Evolutionary conservation across 2,113 vertebrate species (phyloP).

Genomic region (Electrona antarctica): DNA sequence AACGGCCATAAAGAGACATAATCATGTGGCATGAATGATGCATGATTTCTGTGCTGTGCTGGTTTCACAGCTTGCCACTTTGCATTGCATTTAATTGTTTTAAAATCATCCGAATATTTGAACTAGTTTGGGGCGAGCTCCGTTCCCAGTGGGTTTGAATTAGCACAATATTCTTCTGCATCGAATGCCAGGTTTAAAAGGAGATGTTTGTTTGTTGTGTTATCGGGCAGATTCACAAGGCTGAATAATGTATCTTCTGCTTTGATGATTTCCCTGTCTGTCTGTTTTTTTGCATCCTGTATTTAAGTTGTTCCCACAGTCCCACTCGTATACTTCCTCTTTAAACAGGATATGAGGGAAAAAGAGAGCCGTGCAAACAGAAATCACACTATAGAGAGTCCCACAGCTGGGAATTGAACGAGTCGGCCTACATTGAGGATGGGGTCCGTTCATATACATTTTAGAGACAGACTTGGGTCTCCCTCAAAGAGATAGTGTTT

Average conservation of each 20-base stretch:
- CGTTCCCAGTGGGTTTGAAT: slow-evolving; percentile 59
- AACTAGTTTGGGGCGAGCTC: slow-evolving; percentile 40
- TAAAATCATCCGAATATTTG: slow-evolving; percentile 28
- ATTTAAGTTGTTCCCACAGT: slow-evolving; percentile 44
- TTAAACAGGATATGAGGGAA: slow-evolving; percentile 58
- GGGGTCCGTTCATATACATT: slow-evolving; percentile 15
- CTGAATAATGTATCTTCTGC: slow-evolving; percentile 70
- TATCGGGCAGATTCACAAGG: slow-evolving; percentile 70
- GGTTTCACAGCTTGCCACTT: neutral
- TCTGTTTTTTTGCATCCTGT: slow-evolving; percentile 29
- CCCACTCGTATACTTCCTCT: slow-evolving; percentile 61
- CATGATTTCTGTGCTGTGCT: neutral
- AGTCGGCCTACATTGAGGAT: slow-evolving; percentile 22
- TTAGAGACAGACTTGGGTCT: slow-evolving; percentile 35
- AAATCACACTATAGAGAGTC: slow-evolving; percentile 51
- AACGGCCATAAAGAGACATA: neutral
- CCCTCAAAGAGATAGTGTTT: neutral
- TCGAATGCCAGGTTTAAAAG: slow-evolving; percentile 67
- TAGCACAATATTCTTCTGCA: slow-evolving; percentile 56
- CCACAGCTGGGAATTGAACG: slow-evolving; percentile 47
- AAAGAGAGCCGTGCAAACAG: slow-evolving; percentile 53
- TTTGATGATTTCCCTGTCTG: slow-evolving; percentile 72
- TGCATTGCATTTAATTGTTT: slow-evolving; percentile 9
- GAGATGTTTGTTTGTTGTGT: slow-evolving; percentile 68
- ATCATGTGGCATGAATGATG: neutral